Conservation (phyloP, 2,113 vertebrate species). For the Hiodon tergisus region DNA sequence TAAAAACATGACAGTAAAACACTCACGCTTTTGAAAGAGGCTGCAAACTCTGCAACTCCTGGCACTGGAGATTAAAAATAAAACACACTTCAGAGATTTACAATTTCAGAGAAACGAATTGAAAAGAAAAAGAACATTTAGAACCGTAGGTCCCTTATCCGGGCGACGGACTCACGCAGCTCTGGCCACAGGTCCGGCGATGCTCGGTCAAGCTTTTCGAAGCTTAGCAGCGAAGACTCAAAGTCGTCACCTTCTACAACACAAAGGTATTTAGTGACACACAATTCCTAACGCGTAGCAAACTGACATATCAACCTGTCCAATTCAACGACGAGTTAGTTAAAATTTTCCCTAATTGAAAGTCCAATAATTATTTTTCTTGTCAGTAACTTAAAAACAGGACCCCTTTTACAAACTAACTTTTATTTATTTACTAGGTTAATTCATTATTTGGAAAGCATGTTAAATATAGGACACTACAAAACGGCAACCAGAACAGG, state of each 20-base stretch:
- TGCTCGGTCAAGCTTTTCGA: constrained; percentile 93
- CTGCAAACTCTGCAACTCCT: constrained; percentile 95
- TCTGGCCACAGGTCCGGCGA: constrained; percentile 97
- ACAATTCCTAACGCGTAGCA: background rate
- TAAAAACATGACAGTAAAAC: constrained; percentile 6
- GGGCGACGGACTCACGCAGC: constrained; percentile 71
- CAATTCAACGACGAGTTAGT: too few species aligned
- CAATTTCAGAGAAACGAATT: background rate
- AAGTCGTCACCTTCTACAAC: constrained; percentile 72
- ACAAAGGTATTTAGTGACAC: background rate
- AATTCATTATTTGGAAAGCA: too few species aligned
- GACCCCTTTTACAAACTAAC: too few species aligned
- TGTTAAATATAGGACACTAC: too few species aligned
- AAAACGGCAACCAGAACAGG: too few species aligned
- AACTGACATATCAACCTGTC: too few species aligned
- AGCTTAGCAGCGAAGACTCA: constrained; percentile 89
- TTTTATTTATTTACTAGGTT: too few species aligned
- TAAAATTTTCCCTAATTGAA: background rate
- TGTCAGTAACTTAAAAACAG: too few species aligned
- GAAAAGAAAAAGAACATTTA: constrained; percentile 6
- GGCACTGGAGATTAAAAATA: constrained; percentile 70
- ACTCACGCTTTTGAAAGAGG: constrained; percentile 97
- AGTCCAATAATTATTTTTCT: background rate
- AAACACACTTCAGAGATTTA: background rate
- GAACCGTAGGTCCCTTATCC: background rate